Conservation (phyloP, 2,113 vertebrate species). For the Etia nguti region DNA sequence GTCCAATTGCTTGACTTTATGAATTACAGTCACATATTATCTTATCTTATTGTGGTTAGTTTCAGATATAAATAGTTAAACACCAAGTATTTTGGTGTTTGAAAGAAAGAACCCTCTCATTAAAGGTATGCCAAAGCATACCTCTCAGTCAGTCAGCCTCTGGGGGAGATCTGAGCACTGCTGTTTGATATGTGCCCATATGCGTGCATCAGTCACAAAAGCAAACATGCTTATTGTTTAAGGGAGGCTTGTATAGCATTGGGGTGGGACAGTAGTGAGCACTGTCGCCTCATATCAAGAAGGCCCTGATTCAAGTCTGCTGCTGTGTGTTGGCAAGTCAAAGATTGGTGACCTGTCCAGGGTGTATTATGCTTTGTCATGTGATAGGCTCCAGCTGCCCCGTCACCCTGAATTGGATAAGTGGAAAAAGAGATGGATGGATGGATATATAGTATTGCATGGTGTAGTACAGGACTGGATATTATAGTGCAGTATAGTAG, state of each 20-base stretch:
- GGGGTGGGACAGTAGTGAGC: not conserved
- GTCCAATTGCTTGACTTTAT: not conserved
- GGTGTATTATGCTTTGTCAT: not conserved
- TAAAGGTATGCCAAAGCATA: not conserved
- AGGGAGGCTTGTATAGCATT: not conserved
- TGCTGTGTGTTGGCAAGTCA: not conserved
- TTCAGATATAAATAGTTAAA: not conserved
- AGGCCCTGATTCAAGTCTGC: not conserved
- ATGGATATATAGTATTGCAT: not conserved
- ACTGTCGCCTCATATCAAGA: not conserved
- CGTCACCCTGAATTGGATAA: not conserved
- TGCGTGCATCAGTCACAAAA: not conserved
- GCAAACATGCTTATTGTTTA: not conserved
- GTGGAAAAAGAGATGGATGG: not conserved
- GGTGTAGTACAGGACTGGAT: not conserved
- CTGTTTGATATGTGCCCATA: not conserved
- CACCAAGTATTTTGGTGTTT: not conserved
- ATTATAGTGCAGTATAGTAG: not conserved
- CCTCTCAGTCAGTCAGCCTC: not conserved
- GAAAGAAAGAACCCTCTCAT: not conserved
- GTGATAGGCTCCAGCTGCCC: not conserved
- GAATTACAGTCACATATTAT: not conserved
- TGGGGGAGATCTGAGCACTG: not conserved
- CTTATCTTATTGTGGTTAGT: not conserved
- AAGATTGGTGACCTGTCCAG: not conserved